These are phyloP conservation scores for Puffinus mauretanicus DNA, from an alignment of 2,113 vertebrate genomes.

Conservation along the genomic window DNA sequence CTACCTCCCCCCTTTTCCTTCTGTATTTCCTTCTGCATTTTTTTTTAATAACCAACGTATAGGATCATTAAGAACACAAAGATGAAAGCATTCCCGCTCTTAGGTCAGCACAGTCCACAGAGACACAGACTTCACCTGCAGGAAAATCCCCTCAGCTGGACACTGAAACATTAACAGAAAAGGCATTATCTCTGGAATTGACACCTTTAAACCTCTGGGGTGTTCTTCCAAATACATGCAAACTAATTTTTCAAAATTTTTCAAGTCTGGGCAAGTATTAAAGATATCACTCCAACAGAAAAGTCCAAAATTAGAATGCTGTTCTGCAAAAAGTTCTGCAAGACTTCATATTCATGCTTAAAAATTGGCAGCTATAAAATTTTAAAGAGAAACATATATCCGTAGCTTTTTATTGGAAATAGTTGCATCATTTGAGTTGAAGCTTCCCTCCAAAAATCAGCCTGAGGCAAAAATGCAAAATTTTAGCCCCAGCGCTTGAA, in stretches of 20 bases:
- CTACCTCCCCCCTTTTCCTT: not conserved
- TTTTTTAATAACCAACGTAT: not conserved
- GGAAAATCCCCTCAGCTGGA: not conserved
- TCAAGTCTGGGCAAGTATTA: not conserved
- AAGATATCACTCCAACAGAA: not conserved
- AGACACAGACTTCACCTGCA: not conserved
- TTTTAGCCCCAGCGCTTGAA: not conserved
- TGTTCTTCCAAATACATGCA: not conserved
- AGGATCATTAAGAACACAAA: not conserved
- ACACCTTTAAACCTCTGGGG: not conserved
- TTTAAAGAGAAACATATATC: not conserved
- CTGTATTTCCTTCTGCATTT: not conserved
- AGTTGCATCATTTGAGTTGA: not conserved
- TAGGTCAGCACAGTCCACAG: not conserved
- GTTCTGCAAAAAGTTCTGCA: not conserved
- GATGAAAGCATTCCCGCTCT: not conserved
- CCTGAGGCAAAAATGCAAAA: not conserved
- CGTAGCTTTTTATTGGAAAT: not conserved
- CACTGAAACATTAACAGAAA: not conserved
- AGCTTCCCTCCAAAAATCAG: not conserved
- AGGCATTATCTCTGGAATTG: not conserved
- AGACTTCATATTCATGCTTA: not conserved
- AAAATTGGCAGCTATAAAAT: not conserved
- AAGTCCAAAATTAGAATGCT: not conserved
- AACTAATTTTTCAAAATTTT: not conserved